Percentiles rank a stretch among this genome's conserved stretches.
Evolutionary conservation across 2,113 vertebrate species (phyloP).

Genomic region (Sceloporus undulatus): DNA sequence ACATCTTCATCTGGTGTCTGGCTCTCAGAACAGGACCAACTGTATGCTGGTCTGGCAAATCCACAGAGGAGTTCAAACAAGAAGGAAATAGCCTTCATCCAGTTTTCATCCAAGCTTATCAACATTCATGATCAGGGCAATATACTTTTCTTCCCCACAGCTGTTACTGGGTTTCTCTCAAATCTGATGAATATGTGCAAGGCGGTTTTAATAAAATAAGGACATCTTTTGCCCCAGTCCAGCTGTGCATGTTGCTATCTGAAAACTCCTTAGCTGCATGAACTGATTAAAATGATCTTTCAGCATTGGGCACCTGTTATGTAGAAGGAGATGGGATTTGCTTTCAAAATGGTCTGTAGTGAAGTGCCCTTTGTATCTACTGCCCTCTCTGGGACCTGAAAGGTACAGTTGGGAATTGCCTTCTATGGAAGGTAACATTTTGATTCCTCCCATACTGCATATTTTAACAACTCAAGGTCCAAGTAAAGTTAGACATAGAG

Average conservation of each 20-base stretch:
- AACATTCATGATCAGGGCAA: conserved; percentile 32
- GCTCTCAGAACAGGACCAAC: background rate
- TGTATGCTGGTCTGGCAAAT: background rate
- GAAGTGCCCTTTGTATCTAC: background rate
- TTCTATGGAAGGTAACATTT: no score
- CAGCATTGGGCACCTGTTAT: background rate
- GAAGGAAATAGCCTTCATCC: conserved; percentile 18
- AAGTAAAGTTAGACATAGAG: no score
- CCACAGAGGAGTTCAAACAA: background rate
- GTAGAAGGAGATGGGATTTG: background rate
- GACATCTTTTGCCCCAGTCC: background rate
- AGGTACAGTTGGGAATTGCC: no score
- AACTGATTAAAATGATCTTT: background rate
- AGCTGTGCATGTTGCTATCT: background rate
- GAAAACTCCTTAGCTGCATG: background rate
- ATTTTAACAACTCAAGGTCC: no score
- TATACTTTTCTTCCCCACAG: conserved; percentile 52
- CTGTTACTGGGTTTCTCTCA: conserved; percentile 13
- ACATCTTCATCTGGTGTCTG: background rate
- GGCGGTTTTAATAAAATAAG: background rate
- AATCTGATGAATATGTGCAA: background rate
- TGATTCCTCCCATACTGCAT: no score
- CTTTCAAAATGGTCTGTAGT: background rate
- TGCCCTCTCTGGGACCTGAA: background rate
- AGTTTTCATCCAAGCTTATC: conserved; percentile 12